Evolutionary conservation across 2,888 invertebrate genomes (phyloP).

Genomic region (Erpobdella octoculata): DNA sequence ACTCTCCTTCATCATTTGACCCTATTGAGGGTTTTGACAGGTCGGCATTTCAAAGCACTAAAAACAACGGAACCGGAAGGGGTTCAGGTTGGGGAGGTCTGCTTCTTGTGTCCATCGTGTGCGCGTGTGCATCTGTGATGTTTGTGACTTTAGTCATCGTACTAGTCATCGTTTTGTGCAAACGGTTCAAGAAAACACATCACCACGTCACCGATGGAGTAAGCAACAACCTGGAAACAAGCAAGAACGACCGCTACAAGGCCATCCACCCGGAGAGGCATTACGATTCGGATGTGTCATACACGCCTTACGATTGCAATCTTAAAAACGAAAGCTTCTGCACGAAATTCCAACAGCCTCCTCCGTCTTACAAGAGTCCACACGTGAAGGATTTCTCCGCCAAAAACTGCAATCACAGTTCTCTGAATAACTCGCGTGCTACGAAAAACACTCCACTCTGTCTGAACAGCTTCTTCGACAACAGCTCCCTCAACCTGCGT

Average conservation of each 20-base stretch:
- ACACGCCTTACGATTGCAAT: neutral
- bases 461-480: neutral
- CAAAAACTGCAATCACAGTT: neutral
- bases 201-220: neutral
- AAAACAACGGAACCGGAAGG: neutral
- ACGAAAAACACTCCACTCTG: neutral
- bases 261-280: no score
- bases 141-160: conserved; percentile 3
- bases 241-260: neutral
- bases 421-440: no score
- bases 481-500: neutral
- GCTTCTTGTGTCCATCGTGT: conserved; percentile 2
- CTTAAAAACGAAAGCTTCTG: neutral
- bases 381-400: neutral
- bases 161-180: neutral
- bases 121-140: conserved; percentile 7
- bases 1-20: neutral
- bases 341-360: neutral
- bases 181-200: neutral
- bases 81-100: neutral
- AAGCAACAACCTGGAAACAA: neutral
- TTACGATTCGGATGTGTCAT: neutral
- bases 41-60: neutral
- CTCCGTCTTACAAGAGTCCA: neutral
- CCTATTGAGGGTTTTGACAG: neutral